Evolutionary conservation across 2,113 vertebrate genomes (phyloP), one percentile per base, ranked within the genome.

Genomic region (Onychostruthus taczanowskii): DNA sequence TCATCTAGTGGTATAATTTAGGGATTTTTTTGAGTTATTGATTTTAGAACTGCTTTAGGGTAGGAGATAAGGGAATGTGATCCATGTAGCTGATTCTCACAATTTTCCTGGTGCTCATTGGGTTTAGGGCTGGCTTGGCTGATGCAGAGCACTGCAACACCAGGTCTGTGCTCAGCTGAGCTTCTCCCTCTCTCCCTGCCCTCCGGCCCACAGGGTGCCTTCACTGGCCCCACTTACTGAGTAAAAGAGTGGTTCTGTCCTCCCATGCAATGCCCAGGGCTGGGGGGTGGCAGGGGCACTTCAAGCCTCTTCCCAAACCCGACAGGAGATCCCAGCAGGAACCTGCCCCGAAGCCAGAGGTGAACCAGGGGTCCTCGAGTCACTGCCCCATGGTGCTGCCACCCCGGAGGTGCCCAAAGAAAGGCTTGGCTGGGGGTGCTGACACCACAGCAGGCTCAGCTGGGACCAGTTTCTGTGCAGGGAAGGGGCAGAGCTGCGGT

Each of bases 131-230:
- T 67, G 66, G 27, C 49, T 87, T 70, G 50, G 50, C 47, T 52
- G 58, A 39, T 10, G 16, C 49, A 56, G 70, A 41, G 13, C 19
- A 2, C 75, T 41, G 24, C 0, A 0, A 18, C 31, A 9, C 33
- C 2, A 0, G 20, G 16, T 33, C 56, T 63, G 27, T 47, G 46
- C 2, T 2, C 28, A n/a, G 31, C 13, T 0, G 3, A 28, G 11
- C 41, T 58, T 37, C 52, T 52, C 16, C 44, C 21, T 63, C 70
- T 63, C 39, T 70, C 43, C 58, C 19, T 39, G 44, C 39, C 27
- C 73, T n/a, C 30, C 5, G 3, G 76, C n/a, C 16, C 59, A 23
- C 13, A 49, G 9, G 7, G 10, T n/a, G 44, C n/a, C 22, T 41
- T 59, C 58, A 16, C 18, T 39, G 67, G 27, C 39, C 18, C 14